Evolutionary conservation across 1,140 invertebrate species (phyloP), one percentile per base, ranked within the genome.

Genomic region (Platyura marginata): DNA sequence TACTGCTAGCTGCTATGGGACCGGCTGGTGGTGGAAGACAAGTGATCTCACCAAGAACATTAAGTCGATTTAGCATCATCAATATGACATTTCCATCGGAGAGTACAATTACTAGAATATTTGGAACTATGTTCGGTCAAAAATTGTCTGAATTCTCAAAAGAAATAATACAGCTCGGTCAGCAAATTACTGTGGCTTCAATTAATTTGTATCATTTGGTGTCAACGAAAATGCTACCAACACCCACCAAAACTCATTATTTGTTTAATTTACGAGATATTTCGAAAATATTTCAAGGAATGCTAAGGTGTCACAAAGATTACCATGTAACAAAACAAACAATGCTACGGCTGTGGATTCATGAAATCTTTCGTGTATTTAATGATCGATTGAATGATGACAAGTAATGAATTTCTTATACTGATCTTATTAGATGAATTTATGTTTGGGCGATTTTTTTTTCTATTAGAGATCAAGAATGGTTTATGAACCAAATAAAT

Each of bases 201-300:
- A 73, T 90, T 45, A 72, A 79, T 46, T 61, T 88, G 46, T 90
- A 86, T 53, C 71, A 77, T 51, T 67, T 67, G 43, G 74, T 88
- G 0, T 63, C 72, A 2, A 54, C 55, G 2, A 79, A 76, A 52
- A 75, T 90, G 68, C 55, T 89, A 35, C 86, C 87, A 2, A 89
- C 84, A 2, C 86, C 86, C 1, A 72, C 75, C 25, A 90, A 89
- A 57, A 87, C 86, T 51, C 86, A 92, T 59, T 92, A 90, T 50
- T 60, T 88, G 13, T 90, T 90, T 62, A 90, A 87, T 60, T 58
- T 92, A 45, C 66, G 83, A 47, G 86, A 90, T 55, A 87, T 91
- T 48, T 88, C 84, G 2, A 84, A 76, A 65, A 65, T 75, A 35
- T 75, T 74, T 48, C 72, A 75, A 56, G 86, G 85, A 3, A 49